Evolutionary conservation across 2,888 invertebrate species (phyloP).

Genomic region (Dione juno): DNA sequence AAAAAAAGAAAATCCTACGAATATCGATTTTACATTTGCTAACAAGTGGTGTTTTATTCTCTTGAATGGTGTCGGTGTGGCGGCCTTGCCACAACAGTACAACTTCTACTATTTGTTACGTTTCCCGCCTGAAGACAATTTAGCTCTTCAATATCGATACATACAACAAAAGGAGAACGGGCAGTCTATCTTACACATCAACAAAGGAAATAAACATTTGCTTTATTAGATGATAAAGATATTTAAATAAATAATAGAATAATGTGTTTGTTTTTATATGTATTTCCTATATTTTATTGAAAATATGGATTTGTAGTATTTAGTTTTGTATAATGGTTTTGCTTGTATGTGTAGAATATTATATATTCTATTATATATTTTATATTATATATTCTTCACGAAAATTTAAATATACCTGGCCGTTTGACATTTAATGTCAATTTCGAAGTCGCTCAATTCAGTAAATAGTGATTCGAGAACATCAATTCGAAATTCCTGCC

Average conservation of each 20-base stretch:
- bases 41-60: conserved; percentile 35
- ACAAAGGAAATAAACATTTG: conserved; percentile 19
- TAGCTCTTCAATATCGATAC: conserved; percentile 78
- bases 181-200: conserved; percentile 67
- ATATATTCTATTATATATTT: no score
- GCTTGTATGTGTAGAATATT: conserved; percentile 16
- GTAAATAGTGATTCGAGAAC: conserved; percentile 64
- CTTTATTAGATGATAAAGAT: not conserved
- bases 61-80: conserved; percentile 77
- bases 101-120: conserved; percentile 81
- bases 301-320: no score
- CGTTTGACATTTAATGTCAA: conserved; percentile 15
- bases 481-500: conserved; percentile 64
- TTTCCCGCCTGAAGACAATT: conserved; percentile 81
- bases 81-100: conserved; percentile 57
- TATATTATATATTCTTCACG: conserved; percentile 20
- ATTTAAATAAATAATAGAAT: not conserved
- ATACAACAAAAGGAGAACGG: conserved; percentile 70
- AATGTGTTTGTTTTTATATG: not conserved
- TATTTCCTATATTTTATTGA: not conserved
- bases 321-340: not conserved
- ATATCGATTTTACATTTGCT: not conserved
- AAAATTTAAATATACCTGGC: conserved; percentile 22
- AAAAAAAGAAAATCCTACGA: no score
- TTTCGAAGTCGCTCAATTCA: conserved; percentile 47